Evolutionary conservation across 1,140 invertebrate genomes (phyloP), one percentile per base, ranked within the genome.

Genomic region (Aphelinus certus): DNA sequence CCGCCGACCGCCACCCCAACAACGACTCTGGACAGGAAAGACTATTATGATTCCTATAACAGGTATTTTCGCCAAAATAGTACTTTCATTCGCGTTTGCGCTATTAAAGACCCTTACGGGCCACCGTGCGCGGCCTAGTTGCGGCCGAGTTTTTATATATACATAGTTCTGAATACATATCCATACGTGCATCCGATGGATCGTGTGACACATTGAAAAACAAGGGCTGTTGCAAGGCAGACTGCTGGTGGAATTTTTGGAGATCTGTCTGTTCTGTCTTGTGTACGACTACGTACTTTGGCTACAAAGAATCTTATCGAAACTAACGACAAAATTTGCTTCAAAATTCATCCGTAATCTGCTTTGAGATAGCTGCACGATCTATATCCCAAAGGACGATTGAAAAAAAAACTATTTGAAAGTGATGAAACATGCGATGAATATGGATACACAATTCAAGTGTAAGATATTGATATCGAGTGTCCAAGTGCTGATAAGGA

Each of bases 11-110:
- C 4, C 4, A 78, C 84, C 82, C 81, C 84, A 62, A 82, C 86
- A 81, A 83, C 82, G 72, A 81, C 84, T 79, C 81, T 82, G 86
- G 87, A 88, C 82, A 87, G 87, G 86, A 88, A 88, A 88, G 86
- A 88, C 84, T 88, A 88, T 87, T 88, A 88, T 88, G 87, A 88
- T 85, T 87, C 86, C 83, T 88, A 88, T 83, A 88, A 88, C 86
- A 88, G 87, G 87, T 88, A 88, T 88, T 88, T 88, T 84, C 84
- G 86, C 83, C 81, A 84, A 83, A 87, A 85, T 86, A 84, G 86
- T 88, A 84, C 76, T 87, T 85, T 87, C 74, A 86, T 88, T 83
- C 82, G 83, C 82, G 83, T 87, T 85, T 72, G 84, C 82, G 82
- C 43, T 26, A 26, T 26, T 26, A 26, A 26, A 26, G 26, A 26